Evolutionary conservation across 1,140 invertebrate species (phyloP), one percentile per base, ranked within the genome.

Genomic region (Callitettix versicolor): DNA sequence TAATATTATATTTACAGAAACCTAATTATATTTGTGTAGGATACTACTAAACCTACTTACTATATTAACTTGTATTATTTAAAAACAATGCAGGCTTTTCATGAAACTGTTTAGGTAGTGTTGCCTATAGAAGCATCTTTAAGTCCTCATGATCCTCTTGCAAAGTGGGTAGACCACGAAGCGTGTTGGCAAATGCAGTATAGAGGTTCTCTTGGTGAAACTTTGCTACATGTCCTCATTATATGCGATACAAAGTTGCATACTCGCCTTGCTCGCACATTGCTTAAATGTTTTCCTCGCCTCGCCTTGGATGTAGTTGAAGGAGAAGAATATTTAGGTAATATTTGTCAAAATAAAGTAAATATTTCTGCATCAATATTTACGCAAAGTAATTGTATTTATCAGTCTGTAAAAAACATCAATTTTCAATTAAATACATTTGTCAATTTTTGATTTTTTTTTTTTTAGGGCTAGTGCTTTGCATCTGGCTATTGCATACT

Each of bases 181-280:
- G 91, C 91, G 0, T 96, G 93, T 66, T 99, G 95, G 95, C 90
- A 95, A 69, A 90, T 98, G 84, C 87, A 94, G 61, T 92, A 94
- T 67, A 76, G 95, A 33, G 95, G 95, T 0, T 91, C 91, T 0
- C 73, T 98, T 0, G 95, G 95, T 0, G 95, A 99, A 73, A 94
- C 87, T 3, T 70, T 97, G 3, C 76, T 98, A 3, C 95, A 99
- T 66, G 84, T 99, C 0, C 77, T 96, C 7, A 93, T 97, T 57
- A 94, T 97, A 53, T 92, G 92, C 65, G 91, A 97, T 70, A 94
- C 90, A 0, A 85, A 87, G 66, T 76, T 84, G 18, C 89, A 92
- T 68, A 86, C 86, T 0, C 71, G 84, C 49, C 76, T 98, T 43
- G 94, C 93, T 0, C 79, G 91, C 53, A 87, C 91, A 4, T 69